phyloP scores from a whole-genome alignment of 2,888 invertebrate genomes.

The Calliscelio sp. region DNA sequence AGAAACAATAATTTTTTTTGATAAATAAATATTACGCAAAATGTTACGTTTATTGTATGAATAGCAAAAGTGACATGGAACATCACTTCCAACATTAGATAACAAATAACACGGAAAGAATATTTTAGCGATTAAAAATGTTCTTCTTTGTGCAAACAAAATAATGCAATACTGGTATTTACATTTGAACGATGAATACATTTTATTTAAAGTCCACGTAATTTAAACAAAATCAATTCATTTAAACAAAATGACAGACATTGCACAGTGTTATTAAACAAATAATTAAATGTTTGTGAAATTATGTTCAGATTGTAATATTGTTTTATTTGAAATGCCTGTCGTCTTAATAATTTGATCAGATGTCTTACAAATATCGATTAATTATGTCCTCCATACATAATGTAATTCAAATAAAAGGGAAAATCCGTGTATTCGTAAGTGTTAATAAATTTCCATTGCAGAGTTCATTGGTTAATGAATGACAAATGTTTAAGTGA shows the following conservation, averaged over 20 bases:
- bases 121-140: no score
- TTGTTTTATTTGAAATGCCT: background rate
- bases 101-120: no score
- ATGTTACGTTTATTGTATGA: no score
- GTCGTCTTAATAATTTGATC: slow-evolving; percentile 9
- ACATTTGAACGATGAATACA: no score
- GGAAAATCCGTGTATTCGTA: background rate
- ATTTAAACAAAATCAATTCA: background rate
- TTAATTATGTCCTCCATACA: background rate
- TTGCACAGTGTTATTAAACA: background rate
- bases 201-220: background rate
- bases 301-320: background rate
- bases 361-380: slow-evolving; percentile 1
- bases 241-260: background rate
- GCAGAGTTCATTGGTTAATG: background rate
- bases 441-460: slow-evolving; percentile 11
- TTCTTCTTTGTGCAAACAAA: no score
- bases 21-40: no score
- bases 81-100: no score
- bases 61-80: no score
- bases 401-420: background rate
- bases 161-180: no score
- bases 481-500: background rate
- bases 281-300: background rate
- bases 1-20: no score